phyloP scores from a whole-genome alignment of 2,888 invertebrate species.

The Beris chalybata region DNA sequence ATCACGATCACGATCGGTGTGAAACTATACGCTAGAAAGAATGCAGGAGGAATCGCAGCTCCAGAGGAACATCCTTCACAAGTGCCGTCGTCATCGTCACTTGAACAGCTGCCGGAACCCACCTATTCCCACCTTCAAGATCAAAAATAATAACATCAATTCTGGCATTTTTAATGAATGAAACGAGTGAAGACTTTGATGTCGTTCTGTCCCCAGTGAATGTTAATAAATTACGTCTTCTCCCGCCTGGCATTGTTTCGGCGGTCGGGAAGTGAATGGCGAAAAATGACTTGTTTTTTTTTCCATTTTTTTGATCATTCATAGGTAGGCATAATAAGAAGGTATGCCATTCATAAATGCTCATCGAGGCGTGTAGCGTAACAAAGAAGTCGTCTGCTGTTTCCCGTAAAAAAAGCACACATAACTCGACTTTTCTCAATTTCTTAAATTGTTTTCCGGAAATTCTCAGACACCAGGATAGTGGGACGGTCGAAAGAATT shows the following conservation, averaged over 20 bases:
- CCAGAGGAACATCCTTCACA: neutral
- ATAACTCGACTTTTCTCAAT: neutral
- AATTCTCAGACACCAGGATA: neutral
- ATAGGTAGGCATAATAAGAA: constrained; percentile 11
- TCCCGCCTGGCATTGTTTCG: constrained; percentile 5
- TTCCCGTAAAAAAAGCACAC: constrained; percentile 8
- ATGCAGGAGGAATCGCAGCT: constrained; percentile 1
- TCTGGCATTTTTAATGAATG: constrained; percentile 28
- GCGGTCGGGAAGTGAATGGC: constrained; percentile 22
- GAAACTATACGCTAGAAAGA: neutral
- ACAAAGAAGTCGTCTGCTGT: constrained; percentile 31
- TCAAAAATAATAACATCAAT: constrained; percentile 19
- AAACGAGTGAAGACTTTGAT: neutral
- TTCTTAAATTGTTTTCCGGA: constrained; percentile 17
- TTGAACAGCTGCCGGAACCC: constrained; percentile 10
- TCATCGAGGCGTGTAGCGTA: constrained; percentile 34
- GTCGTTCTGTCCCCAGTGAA: neutral
- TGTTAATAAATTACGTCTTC: neutral
- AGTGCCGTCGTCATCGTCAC: constrained; percentile 5
- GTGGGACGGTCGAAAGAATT: no score
- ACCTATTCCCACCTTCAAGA: constrained; percentile 19
- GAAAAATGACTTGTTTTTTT: constrained; percentile 7
- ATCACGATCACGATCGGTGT: no score
- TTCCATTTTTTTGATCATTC: constrained; percentile 16
- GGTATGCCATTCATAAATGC: constrained; percentile 35